Evolutionary conservation across 1,140 invertebrate species (phyloP).

Genomic region (Bicyclus anynana): DNA sequence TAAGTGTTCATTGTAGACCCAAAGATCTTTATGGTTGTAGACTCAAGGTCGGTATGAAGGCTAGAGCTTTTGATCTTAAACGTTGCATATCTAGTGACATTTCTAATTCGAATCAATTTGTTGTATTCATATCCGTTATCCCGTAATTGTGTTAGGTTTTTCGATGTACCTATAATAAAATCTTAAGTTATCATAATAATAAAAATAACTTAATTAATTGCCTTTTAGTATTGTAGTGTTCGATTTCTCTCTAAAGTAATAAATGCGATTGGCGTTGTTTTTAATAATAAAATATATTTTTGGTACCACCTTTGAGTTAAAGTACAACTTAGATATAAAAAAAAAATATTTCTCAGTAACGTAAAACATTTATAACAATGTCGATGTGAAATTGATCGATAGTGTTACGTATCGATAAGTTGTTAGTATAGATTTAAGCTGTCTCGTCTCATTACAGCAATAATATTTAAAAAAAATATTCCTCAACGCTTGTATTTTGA

Average conservation of each 20-base stretch:
- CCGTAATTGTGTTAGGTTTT: slow-evolving; percentile 58
- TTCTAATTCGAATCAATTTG: slow-evolving; percentile 71
- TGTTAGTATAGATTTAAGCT: slow-evolving; percentile 51
- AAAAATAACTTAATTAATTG: slow-evolving; percentile 52
- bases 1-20: too few species aligned
- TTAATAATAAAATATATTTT: slow-evolving; percentile 70
- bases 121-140: slow-evolving; percentile 70
- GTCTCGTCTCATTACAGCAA: slow-evolving; percentile 70
- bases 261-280: slow-evolving; percentile 66
- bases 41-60: not conserved
- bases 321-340: slow-evolving; percentile 73
- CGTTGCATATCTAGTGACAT: slow-evolving; percentile 75
- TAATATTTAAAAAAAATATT: slow-evolving; percentile 40
- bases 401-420: slow-evolving; percentile 46
- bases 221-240: slow-evolving; percentile 59
- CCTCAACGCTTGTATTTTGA: slow-evolving; percentile 61
- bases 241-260: slow-evolving; percentile 63
- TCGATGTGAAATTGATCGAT: slow-evolving; percentile 61
- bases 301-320: slow-evolving; percentile 76
- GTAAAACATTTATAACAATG: slow-evolving; percentile 61
- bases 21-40: not conserved
- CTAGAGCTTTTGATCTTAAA: slow-evolving; percentile 58
- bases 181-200: slow-evolving; percentile 64
- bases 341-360: slow-evolving; percentile 65
- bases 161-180: slow-evolving; percentile 43